Evolutionary conservation across 2,888 invertebrate genomes (phyloP), one percentile per base, ranked within the genome.

Genomic region (Cataglyphis rosenhaueri): DNA sequence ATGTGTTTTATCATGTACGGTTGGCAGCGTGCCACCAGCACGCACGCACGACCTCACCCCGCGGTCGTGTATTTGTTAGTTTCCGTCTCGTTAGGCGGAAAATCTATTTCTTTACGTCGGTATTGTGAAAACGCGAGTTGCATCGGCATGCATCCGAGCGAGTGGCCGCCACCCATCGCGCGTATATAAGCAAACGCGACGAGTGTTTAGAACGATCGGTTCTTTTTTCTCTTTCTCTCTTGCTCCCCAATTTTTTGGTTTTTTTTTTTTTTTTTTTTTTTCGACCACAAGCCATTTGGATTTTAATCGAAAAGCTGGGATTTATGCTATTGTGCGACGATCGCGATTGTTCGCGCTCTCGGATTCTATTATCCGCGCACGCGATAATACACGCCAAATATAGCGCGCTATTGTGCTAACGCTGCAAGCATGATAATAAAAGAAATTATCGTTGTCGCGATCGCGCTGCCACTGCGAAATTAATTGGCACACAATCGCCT

Each of bases 51-150:
- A 91, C 89, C 89, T 92, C 91, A 89, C 91, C 88, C 90, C 86
- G 78, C 44, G 90, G 90, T 35, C 6, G 35, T 35, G 35, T 91
- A 91, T 93, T 92, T 91, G 92, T 92, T 92, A 90, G 89, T 92
- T 93, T 93, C 91, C 92, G 91, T 92, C 91, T 92, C 92, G 92
- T 93, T 92, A 92, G 92, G 89, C 86, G 91, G 92, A 92, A 93
- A 93, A 93, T 93, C 92, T 92, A 92, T 93, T 93, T 93, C 92
- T 92, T 92, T 91, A 89, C 84, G 88, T 84, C 89, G 84, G 87
- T 84, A 87, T 89, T 86, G 85, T 86, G 85, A 85, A 85, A 82
- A 78, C 74, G 83, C 86, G 62, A 44, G 81, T 76, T 61, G 65
- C 66, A 59, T 52, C 75, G 29, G 41, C 29, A 59, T 62, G 68